Conservation (phyloP, 2,797 vertebrate genomes). For the Labroides dimidiatus region DNA sequence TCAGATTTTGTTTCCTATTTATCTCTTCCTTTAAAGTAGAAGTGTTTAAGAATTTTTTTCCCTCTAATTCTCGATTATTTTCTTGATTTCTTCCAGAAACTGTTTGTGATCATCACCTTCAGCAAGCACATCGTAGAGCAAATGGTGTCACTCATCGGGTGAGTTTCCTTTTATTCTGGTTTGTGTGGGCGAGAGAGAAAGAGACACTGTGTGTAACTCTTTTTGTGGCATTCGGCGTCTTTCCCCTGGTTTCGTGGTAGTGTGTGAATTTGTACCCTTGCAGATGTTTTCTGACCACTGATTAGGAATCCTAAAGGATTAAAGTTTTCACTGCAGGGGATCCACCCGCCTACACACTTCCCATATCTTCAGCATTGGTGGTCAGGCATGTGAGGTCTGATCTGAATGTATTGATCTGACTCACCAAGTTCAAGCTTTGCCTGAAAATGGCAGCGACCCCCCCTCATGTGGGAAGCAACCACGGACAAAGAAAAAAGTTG, state of each 20-base stretch:
- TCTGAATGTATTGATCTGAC: constrained; percentile 67
- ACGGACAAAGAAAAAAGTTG: neutral
- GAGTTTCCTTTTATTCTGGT: constrained; percentile 74
- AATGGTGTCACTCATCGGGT: constrained; percentile 98
- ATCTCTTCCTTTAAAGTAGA: neutral
- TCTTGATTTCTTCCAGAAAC: constrained; percentile 88
- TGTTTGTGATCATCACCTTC: constrained; percentile 98
- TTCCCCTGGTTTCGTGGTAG: constrained; percentile 33
- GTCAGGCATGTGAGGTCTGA: constrained; percentile 67
- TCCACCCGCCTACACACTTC: constrained; percentile 1
- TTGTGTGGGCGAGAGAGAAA: neutral
- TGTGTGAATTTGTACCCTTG: constrained; percentile 41
- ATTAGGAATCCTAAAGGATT: constrained; percentile 31
- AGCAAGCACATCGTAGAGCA: constrained; percentile 99
- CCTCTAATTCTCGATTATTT: constrained; percentile 10
- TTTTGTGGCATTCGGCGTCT: constrained; percentile 24
- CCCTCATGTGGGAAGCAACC: constrained; percentile 24
- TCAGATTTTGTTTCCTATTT: neutral
- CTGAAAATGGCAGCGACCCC: constrained; percentile 19
- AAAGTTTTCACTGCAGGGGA: constrained; percentile 24
- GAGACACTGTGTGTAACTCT: constrained; percentile 7
- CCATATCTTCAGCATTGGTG: constrained; percentile 51
- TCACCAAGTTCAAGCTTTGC: constrained; percentile 64
- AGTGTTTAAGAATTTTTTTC: neutral
- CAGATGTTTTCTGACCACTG: constrained; percentile 38